Conservation (phyloP, 2,797 vertebrate genomes). For the Takifugu ocellatus region DNA sequence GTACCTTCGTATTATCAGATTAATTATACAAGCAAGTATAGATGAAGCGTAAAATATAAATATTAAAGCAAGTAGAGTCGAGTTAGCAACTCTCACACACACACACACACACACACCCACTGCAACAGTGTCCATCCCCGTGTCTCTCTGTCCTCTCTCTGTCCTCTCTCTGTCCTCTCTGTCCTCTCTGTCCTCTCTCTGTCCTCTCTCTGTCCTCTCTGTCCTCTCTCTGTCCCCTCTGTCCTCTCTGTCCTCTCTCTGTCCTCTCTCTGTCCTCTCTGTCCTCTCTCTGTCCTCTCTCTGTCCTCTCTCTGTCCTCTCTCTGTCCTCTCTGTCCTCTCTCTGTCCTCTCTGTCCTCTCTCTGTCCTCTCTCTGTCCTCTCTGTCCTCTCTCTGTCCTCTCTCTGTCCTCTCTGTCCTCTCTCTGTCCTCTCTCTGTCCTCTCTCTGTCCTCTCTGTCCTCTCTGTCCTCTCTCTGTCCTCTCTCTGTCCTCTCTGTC, state of each 20-base stretch:
- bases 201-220: conserved; percentile 1
- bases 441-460: not conserved
- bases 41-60: too few species aligned
- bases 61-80: too few species aligned
- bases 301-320: not conserved
- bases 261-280: conserved; percentile 1
- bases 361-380: not conserved
- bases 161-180: not conserved
- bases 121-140: conserved; percentile 39
- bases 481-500: conserved; percentile 3
- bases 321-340: conserved; percentile 4
- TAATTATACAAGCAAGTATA: too few species aligned
- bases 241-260: conserved; percentile 1
- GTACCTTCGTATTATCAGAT: too few species aligned
- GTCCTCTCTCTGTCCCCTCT: too few species aligned
- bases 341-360: not conserved
- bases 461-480: not conserved
- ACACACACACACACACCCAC: conserved; percentile 43
- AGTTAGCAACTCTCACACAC: not conserved
- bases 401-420: conserved; percentile 4
- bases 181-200: not conserved
- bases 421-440: not conserved
- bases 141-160: not conserved
- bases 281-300: too few species aligned
- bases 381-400: too few species aligned